Percentiles rank a stretch among this genome's conserved stretches.
Evolutionary conservation across 37 sponge, comb jelly and placozoan species (phyloP).

Genomic region (Oopsacas minuta): DNA sequence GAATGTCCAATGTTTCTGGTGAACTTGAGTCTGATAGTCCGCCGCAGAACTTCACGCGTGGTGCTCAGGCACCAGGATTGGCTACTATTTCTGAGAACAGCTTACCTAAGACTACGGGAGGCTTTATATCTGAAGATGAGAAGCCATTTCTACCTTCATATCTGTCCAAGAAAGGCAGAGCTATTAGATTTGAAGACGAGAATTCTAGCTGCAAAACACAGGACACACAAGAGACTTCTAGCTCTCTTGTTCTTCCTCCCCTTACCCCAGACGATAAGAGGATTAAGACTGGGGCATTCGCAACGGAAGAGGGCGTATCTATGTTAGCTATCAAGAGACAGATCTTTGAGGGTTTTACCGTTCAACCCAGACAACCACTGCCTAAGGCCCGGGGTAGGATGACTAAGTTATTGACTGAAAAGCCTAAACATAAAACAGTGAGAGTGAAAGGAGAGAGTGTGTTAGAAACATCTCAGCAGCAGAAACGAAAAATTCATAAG

Average conservation of each 20-base stretch:
- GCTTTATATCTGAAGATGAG: background rate
- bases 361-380: background rate
- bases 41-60: background rate
- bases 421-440: background rate
- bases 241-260: background rate
- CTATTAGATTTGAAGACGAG: background rate
- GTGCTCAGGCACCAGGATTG: background rate
- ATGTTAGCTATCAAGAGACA: background rate
- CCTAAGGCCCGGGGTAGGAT: background rate
- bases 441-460: background rate
- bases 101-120: background rate
- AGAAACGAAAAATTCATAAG: background rate
- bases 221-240: background rate
- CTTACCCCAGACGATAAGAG: background rate
- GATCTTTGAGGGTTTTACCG: background rate
- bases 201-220: background rate
- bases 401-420: background rate
- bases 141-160: background rate
- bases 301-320: background rate
- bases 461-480: background rate
- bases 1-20: background rate
- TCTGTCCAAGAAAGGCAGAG: background rate
- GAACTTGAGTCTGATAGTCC: background rate
- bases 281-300: background rate
- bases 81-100: conserved; percentile 5